Conservation (phyloP, 2,888 invertebrate species). For the Drosophila suboccidentalis region DNA sequence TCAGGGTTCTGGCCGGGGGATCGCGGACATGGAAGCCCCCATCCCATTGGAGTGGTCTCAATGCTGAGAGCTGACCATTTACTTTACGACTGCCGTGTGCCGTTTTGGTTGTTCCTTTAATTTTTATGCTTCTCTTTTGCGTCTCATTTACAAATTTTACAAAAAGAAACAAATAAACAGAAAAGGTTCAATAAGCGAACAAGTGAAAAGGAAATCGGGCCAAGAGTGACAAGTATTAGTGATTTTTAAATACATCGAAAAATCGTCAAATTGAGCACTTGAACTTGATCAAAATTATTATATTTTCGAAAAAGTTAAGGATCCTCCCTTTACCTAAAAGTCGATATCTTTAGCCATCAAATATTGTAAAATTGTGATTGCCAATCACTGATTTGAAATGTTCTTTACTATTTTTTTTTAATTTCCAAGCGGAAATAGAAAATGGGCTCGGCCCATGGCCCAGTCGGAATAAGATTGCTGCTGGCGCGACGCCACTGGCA, state of each 20-base stretch:
- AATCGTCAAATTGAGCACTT: no score
- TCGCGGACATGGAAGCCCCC: slow-evolving; percentile 8
- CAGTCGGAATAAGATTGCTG: slow-evolving; percentile 39
- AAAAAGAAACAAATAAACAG: slow-evolving; percentile 8
- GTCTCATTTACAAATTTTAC: slow-evolving; percentile 68
- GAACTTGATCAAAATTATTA: no score
- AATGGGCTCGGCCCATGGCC: slow-evolving; percentile 67
- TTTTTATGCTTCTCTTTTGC: slow-evolving; percentile 65
- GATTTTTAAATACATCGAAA: neutral
- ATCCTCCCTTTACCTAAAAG: no score
- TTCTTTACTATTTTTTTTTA: slow-evolving; percentile 2
- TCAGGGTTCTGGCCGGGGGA: neutral
- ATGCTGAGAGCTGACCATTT: slow-evolving; percentile 58
- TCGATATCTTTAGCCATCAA: no score
- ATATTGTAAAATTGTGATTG: slow-evolving; percentile 27
- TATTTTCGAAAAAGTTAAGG: no score
- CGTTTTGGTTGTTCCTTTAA: slow-evolving; percentile 58
- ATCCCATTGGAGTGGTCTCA: slow-evolving; percentile 8
- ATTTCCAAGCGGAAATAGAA: slow-evolving; percentile 77
- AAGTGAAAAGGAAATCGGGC: neutral
- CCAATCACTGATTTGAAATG: slow-evolving; percentile 47
- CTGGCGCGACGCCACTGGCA: slow-evolving; percentile 50
- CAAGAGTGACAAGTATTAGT: slow-evolving; percentile 7
- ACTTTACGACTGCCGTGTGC: slow-evolving; percentile 71
- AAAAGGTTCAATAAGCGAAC: slow-evolving; percentile 11